Base-by-base conservation (phyloP, 2,113 vertebrate genomes). In the Taurulus bubalis region DNA sequence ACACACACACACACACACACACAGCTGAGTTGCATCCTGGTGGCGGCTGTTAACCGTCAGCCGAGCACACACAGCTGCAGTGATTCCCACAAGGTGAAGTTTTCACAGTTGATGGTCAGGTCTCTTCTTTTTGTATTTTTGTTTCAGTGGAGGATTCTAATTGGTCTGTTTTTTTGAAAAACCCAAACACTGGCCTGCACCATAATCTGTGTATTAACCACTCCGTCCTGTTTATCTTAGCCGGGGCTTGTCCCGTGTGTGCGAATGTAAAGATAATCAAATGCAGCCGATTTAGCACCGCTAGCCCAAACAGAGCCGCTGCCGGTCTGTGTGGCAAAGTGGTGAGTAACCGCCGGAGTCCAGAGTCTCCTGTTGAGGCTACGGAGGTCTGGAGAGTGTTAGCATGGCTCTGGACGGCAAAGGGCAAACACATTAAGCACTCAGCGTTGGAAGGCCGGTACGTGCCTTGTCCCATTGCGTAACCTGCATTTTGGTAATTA, bases 211-310 rank as follows among this genome's bases (percentile, higher is more conserved):
- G 80, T 65, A 58, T 84, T 72, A 36, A 56, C 69, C 30, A 4
- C 3, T 32, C 30, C 2, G 20, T 45, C n/a, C 36, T 91, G 77
- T 92, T 92, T 92, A 89, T 65, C 7, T 4, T 47, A 28, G 7
- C 58, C 55, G 71, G 3, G 53, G 34, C 84, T 68, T 71, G 80
- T 84, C 56, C 83, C 4, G 11, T 56, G 51, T 76, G 68, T 42
- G 47, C 53, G 69, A 65, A 79, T 63, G 77, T 81, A 82, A 84
- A 86, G 74, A 75, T 91, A 91, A 93, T 90, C 91, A 91, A 85
- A 89, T 66, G 71, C 60, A 34, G 38, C 42, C 16, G 6, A 82
- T 92, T 84, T 79, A 67, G 83, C 78, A 66, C 34, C 32, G 75
- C 79, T 86, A 72, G 75, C 80, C 84, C 73, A 85, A 83, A 88